These are phyloP conservation scores for Genyomyrus donnyi DNA, from an alignment of 2,113 vertebrate genomes.

Conservation along the genomic window DNA sequence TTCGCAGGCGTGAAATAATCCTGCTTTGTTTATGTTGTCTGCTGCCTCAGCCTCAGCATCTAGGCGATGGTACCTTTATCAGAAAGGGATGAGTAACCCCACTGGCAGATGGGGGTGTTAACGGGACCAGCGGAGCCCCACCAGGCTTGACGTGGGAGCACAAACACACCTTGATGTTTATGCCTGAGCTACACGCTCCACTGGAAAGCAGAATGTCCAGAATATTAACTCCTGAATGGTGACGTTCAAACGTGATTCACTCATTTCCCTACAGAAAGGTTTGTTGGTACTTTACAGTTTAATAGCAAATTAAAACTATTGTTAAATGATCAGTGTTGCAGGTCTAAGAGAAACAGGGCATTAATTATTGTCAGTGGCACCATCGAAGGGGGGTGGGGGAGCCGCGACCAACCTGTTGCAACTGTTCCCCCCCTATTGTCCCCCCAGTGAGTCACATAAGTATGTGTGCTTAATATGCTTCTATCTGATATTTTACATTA, in stretches of 20 bases:
- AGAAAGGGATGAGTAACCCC: background rate
- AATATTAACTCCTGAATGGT: background rate
- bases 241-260: background rate
- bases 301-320: background rate
- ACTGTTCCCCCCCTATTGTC: too few species aligned
- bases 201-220: background rate
- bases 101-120: background rate
- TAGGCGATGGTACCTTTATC: background rate
- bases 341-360: background rate
- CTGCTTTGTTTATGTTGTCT: background rate
- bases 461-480: background rate
- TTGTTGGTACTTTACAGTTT: background rate
- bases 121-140: background rate
- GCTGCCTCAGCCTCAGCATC: background rate
- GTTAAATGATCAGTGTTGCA: background rate
- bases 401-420: background rate
- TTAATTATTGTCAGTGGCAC: background rate
- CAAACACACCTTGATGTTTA: background rate
- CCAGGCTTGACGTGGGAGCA: background rate
- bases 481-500: background rate
- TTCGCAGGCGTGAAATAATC: background rate
- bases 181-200: background rate
- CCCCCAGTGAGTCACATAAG: background rate
- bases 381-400: background rate
- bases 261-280: background rate